A percentile compares a stretch with the other conserved stretches of the same genome.
These are phyloP conservation scores for Macrotus californicus DNA, from an alignment of 2,113 vertebrate species.

Conservation along the genomic window DNA sequence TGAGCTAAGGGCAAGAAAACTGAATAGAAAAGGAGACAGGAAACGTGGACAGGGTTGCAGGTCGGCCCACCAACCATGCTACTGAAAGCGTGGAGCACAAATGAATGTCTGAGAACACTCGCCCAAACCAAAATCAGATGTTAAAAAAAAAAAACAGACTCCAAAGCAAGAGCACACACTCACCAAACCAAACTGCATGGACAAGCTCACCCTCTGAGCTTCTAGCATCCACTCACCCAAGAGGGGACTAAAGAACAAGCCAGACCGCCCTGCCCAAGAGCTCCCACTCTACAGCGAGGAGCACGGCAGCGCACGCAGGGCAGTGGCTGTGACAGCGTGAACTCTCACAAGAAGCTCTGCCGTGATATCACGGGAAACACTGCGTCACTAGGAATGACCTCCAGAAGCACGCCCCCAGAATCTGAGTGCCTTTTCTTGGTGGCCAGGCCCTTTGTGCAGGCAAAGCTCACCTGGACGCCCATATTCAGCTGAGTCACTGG, in stretches of 20 bases:
- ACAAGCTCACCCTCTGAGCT: neutral
- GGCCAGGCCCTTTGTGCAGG: neutral
- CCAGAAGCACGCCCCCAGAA: neutral
- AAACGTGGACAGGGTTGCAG: neutral
- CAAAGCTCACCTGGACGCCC: accelerated
- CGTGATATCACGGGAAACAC: neutral
- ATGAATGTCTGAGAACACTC: neutral
- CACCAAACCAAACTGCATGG: neutral
- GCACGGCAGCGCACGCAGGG: accelerated
- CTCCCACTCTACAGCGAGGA: neutral
- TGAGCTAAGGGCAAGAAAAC: neutral
- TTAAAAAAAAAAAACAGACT: neutral
- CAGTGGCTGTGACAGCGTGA: accelerated
- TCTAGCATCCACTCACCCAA: neutral
- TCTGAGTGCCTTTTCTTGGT: neutral
- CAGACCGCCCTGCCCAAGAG: neutral
- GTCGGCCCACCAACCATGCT: no score
- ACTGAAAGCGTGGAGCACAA: accelerated
- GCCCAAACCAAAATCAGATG: neutral
- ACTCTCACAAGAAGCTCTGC: neutral
- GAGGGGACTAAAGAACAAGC: neutral
- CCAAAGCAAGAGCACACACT: neutral
- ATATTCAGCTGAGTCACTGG: neutral
- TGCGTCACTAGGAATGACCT: neutral
- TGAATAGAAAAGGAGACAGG: neutral